Evolutionary conservation across 2,113 vertebrate species (phyloP).

Genomic region (Hemicordylus capensis): DNA sequence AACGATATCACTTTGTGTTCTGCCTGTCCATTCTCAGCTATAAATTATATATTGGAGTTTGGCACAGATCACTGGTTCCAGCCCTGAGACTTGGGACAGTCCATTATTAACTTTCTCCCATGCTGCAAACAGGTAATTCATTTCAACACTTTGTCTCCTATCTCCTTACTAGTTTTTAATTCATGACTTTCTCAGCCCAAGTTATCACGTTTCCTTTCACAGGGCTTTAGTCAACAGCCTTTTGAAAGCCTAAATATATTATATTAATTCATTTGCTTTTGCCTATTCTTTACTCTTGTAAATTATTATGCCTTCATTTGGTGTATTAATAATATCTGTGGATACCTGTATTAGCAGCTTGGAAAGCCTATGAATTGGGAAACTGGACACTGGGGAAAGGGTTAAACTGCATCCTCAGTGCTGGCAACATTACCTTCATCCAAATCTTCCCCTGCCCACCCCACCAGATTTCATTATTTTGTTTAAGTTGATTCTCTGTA

Average conservation of each 20-base stretch:
- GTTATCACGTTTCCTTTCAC: constrained; percentile 44
- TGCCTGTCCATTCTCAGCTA: constrained; percentile 7
- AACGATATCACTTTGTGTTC: constrained; percentile 31
- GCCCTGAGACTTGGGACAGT: constrained; percentile 16
- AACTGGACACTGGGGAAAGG: too few species aligned
- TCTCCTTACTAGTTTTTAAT: constrained; percentile 54
- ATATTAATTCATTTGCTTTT: not conserved
- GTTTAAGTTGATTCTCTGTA: too few species aligned
- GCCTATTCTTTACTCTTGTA: constrained; percentile 21
- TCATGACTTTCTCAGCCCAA: constrained; percentile 28
- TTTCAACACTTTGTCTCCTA: constrained; percentile 32
- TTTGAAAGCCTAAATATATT: constrained; percentile 34
- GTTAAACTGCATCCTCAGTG: too few species aligned
- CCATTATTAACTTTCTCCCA: constrained; percentile 53
- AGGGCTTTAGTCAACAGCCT: constrained; percentile 30
- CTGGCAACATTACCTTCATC: not conserved
- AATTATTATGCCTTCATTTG: constrained; percentile 1
- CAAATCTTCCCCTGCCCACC: not conserved
- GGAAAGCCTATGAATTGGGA: not conserved
- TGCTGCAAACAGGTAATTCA: constrained; percentile 53
- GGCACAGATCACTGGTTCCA: constrained; percentile 38
- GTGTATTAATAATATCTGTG: too few species aligned
- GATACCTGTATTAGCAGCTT: not conserved
- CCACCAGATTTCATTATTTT: too few species aligned
- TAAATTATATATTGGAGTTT: constrained; percentile 21